Evolutionary conservation across 35 echinoderm and acorn worm species (phyloP).

Genomic region (Heliocidaris erythrogramma): DNA sequence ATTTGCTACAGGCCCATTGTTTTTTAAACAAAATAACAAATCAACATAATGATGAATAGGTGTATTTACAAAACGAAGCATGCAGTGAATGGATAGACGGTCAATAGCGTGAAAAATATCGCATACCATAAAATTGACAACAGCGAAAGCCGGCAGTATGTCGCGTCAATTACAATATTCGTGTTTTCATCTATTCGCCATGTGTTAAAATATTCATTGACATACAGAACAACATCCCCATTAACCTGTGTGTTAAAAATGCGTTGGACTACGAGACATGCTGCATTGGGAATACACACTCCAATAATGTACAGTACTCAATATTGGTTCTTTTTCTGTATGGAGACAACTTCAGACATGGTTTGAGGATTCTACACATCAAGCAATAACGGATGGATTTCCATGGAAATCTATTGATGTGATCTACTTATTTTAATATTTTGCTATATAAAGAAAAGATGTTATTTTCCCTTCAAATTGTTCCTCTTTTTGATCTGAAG

Average conservation of each 20-base stretch:
- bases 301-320: neutral
- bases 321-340: neutral
- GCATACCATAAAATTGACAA: neutral
- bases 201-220: neutral
- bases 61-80: neutral
- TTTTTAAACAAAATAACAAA: neutral
- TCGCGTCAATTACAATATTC: neutral
- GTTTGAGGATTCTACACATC: no score
- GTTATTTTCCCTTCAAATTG: no score
- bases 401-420: no score
- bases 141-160: neutral
- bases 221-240: neutral
- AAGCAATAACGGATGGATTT: no score
- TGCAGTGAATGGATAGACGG: neutral
- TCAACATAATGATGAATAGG: neutral
- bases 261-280: neutral
- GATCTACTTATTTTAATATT: no score
- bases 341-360: neutral
- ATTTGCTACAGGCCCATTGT: neutral
- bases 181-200: neutral
- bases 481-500: no score
- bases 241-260: neutral
- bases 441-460: no score
- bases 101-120: neutral
- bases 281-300: neutral